phyloP scores from a whole-genome alignment of 2,888 invertebrate genomes.

The Andrena flavipes region DNA sequence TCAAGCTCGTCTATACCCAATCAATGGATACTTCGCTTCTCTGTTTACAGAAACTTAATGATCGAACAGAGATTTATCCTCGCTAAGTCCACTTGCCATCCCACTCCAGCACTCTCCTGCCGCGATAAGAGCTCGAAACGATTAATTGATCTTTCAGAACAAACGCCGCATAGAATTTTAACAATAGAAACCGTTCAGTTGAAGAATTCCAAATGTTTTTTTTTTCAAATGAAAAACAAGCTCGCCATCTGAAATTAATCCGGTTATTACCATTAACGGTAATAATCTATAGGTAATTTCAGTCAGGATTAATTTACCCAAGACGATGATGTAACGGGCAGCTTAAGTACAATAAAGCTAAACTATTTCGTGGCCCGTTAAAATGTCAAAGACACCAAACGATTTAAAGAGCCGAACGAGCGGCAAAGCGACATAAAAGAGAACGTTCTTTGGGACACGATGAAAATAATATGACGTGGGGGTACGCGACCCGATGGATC shows the following conservation, averaged over 20 bases:
- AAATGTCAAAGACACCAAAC: neutral
- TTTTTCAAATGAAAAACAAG: neutral
- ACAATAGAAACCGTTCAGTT: too few species aligned
- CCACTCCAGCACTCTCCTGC: neutral
- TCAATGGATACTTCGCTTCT: neutral
- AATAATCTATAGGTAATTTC: too few species aligned
- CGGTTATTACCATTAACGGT: too few species aligned
- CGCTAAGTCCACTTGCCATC: neutral
- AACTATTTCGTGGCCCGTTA: neutral
- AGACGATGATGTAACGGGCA: neutral
- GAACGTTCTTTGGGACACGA: neutral
- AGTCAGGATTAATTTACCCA: neutral
- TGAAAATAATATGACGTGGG: neutral
- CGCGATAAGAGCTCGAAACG: neutral
- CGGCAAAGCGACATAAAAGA: neutral
- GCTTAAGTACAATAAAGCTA: neutral
- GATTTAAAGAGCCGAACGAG: neutral
- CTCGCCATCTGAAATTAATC: too few species aligned
- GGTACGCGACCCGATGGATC: conserved; percentile 4
- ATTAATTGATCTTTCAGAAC: neutral
- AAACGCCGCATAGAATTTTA: too few species aligned
- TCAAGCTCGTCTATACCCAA: neutral
- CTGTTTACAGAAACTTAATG: neutral
- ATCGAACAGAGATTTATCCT: neutral
- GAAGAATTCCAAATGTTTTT: neutral